Evolutionary conservation across 2,113 vertebrate genomes (phyloP).

Genomic region (Pipra filicauda): DNA sequence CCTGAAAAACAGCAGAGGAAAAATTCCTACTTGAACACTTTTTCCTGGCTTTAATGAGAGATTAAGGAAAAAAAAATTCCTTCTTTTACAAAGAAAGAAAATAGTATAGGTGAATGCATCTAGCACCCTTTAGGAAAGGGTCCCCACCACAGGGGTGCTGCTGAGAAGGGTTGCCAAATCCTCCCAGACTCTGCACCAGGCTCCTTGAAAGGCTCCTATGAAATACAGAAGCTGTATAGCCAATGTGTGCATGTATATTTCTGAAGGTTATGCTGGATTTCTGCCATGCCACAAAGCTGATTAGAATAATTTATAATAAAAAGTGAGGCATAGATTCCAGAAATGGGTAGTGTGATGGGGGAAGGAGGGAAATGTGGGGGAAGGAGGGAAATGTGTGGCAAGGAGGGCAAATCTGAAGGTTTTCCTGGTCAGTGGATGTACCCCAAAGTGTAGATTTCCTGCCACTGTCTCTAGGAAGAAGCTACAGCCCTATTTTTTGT

Average conservation of each 20-base stretch:
- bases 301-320: slow-evolving; percentile 46
- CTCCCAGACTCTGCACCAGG: neutral
- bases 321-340: neutral
- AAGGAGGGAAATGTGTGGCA: neutral
- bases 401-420: neutral
- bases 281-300: slow-evolving; percentile 28
- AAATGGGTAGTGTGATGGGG: neutral
- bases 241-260: neutral
- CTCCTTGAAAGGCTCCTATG: neutral
- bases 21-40: neutral
- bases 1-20: neutral
- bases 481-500: neutral
- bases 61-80: neutral
- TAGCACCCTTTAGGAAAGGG: neutral
- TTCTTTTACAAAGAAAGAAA: neutral
- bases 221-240: neutral
- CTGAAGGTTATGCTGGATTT: slow-evolving; percentile 42
- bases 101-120: neutral
- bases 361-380: neutral
- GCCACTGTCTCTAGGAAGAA: neutral
- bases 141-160: neutral
- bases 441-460: neutral
- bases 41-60: neutral
- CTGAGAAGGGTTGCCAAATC: neutral
- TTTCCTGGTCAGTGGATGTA: neutral